phyloP scores from a whole-genome alignment of 1,140 invertebrate genomes.

The Spodoptera frugiperda region DNA sequence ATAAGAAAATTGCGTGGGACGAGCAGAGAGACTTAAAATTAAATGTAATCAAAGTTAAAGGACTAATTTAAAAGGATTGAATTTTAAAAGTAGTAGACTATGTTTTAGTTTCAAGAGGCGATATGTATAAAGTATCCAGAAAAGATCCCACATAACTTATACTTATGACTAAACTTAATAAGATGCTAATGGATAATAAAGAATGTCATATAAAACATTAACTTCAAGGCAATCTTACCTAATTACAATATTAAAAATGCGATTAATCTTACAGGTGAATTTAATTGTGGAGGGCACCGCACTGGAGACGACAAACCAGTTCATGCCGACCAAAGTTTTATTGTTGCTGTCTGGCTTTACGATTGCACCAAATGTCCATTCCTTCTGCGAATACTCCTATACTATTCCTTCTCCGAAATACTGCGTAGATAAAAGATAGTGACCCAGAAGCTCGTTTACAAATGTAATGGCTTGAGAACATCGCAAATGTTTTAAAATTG shows the following conservation, averaged over 20 bases:
- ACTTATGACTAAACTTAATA: constrained; percentile 1
- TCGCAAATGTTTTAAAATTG: constrained; percentile 35
- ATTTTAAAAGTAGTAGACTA: no score
- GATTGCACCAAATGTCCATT: constrained; percentile 20
- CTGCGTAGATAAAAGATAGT: constrained; percentile 35
- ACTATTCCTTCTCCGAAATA: constrained; percentile 35
- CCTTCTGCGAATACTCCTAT: constrained; percentile 25
- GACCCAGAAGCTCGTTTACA: constrained; percentile 27
- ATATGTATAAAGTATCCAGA: no score
- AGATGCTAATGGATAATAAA: constrained; percentile 18
- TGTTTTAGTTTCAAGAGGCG: no score
- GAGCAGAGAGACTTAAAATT: no score
- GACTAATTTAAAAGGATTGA: no score
- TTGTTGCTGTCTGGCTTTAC: neutral
- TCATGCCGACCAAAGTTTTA: constrained; percentile 10
- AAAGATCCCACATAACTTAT: constrained; percentile 13
- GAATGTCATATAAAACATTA: constrained; percentile 22
- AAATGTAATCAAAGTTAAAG: neutral
- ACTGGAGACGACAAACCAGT: constrained; percentile 35
- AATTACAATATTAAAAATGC: constrained; percentile 12
- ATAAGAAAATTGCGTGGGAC: neutral
- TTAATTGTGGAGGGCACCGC: constrained; percentile 40
- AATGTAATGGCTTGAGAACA: constrained; percentile 30
- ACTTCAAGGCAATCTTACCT: constrained; percentile 1
- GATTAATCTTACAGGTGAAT: constrained; percentile 29